A percentile compares a stretch with the other conserved stretches of the same genome.
Conservation (phyloP, 2,113 vertebrate species). For the Lamprologus ornatipinnis region DNA sequence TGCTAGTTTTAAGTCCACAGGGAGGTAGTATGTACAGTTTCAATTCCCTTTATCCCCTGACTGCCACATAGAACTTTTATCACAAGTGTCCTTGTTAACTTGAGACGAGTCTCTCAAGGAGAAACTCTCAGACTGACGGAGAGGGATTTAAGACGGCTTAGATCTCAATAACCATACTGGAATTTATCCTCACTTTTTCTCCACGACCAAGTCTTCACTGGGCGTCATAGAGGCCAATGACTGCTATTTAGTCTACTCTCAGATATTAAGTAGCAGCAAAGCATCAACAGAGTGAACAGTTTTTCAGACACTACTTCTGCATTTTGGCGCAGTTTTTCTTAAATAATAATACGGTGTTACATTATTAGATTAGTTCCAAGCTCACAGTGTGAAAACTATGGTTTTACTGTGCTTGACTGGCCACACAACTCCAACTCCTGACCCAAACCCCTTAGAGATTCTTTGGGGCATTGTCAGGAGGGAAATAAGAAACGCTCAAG, state of each 20-base stretch:
- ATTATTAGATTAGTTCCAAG: not conserved
- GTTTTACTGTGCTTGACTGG: not conserved
- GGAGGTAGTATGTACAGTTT: not conserved
- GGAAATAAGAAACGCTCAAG: not conserved
- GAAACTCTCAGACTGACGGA: not conserved
- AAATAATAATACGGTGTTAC: not conserved
- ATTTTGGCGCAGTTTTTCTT: not conserved
- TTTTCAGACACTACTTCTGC: accelerated
- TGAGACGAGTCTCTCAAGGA: constrained; percentile 5
- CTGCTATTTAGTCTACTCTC: not conserved
- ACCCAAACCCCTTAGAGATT: not conserved
- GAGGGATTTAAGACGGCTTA: constrained; percentile 7
- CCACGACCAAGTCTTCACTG: not conserved
- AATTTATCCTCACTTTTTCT: not conserved
- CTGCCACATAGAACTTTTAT: constrained; percentile 10
- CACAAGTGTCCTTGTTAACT: constrained; percentile 15
- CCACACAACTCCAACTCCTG: not conserved
- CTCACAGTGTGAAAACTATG: not conserved
- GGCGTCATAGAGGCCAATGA: not conserved
- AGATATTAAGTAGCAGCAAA: not conserved
- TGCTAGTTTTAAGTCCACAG: not conserved
- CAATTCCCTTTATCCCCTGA: constrained; percentile 11
- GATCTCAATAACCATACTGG: not conserved
- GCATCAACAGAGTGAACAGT: not conserved
- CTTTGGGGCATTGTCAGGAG: not conserved